Conservation (phyloP, 1,140 invertebrate species). For the Parapsyche elsis region DNA sequence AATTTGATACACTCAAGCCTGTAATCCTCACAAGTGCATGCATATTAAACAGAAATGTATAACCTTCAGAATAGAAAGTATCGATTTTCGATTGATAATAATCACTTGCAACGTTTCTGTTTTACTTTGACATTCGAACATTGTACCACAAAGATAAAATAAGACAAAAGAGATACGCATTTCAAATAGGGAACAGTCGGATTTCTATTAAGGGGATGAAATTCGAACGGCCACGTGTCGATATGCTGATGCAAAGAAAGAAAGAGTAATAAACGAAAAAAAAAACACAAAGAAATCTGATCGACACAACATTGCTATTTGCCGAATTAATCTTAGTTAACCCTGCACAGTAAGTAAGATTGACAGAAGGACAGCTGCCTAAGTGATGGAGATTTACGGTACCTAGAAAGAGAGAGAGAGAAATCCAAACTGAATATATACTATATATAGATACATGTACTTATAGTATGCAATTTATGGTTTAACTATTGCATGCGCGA, state of each 20-base stretch:
- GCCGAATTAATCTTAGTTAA: constrained; percentile 56
- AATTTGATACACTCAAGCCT: too few species aligned
- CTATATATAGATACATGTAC: neutral
- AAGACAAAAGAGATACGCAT: too few species aligned
- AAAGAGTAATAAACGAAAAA: constrained; percentile 29
- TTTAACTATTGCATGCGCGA: neutral
- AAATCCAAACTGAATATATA: neutral
- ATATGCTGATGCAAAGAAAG: neutral
- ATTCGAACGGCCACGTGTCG: neutral
- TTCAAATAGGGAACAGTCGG: too few species aligned
- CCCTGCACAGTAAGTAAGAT: constrained; percentile 53
- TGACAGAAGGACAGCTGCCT: constrained; percentile 52
- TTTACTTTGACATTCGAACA: too few species aligned
- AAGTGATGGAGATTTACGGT: constrained; percentile 54
- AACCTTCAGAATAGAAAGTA: too few species aligned
- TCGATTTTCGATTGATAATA: too few species aligned
- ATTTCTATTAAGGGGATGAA: too few species aligned
- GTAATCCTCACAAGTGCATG: too few species aligned
- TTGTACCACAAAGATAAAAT: too few species aligned
- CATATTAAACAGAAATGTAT: too few species aligned
- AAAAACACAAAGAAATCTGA: constrained; percentile 42
- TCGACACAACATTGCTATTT: constrained; percentile 50
- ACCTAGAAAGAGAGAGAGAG: neutral
- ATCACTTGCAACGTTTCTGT: too few species aligned
- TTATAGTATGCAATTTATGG: neutral